Evolutionary conservation across 2,888 invertebrate species (phyloP), one percentile per base, ranked within the genome.

Genomic region (Tetanocera ferruginea): DNA sequence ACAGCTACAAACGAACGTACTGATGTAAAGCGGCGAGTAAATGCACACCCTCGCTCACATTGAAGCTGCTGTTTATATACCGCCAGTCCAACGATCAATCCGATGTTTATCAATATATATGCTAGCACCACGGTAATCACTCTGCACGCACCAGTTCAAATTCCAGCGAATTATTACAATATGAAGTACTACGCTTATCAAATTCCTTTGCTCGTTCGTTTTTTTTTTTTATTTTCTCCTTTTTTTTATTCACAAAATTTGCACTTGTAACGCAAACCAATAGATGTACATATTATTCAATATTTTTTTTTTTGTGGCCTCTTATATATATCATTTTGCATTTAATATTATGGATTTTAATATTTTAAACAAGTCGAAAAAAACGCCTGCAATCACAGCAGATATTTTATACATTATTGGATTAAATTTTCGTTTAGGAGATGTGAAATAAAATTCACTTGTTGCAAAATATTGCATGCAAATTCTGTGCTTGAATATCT

Each of bases 151-250:
- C 43, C 23, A 49, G 14, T 43, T 51, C 14, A 43, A 43, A 43
- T 43, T 43, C 43, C 43, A 43, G 6, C 43, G 43, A 43, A 14
- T 28, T 19, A 25, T 14, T 49, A 9, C 9, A 67, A 43, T 23
- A 37, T n/a, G 17, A 37, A 19, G 49, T 19, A 19, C 49, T 23
- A n/a, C 19, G 57, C 72, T 74, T 62, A 49, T 60, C 37, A 51
- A 75, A 75, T 75, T 75, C 74, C 74, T 64, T 51, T 49, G 51
- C 51, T 74, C 9, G 28, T 71, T 55, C 52, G 11, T 43, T 43
- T 4, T 4, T 34, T 19, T 37, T 49, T 4, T 49, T n/a, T n/a
- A n/a, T n/a, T n/a, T n/a, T n/a, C n/a, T n/a, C n/a, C n/a, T 9
- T 52, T 51, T n/a, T 57, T 74, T 75, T 25, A n/a, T 66, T n/a